Conservation (phyloP, 2,888 invertebrate species). For the Bombylius major region DNA sequence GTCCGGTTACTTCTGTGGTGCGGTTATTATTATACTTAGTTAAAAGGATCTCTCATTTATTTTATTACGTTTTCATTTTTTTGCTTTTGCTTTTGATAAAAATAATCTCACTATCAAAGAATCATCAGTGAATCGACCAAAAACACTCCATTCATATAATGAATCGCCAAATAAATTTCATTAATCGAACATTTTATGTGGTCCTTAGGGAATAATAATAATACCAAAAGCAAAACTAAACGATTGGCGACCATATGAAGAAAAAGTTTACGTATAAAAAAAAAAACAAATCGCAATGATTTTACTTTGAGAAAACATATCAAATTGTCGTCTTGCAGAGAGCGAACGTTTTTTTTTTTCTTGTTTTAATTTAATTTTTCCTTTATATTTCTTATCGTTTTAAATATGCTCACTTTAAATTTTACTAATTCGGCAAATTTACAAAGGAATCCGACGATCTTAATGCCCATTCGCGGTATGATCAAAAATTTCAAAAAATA, state of each 20-base stretch:
- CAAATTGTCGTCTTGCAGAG: neutral
- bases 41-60: no score
- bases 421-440: neutral
- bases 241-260: no score
- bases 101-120: no score
- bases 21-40: no score
- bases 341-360: no score
- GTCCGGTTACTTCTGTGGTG: neutral
- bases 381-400: neutral
- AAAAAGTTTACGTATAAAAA: neutral
- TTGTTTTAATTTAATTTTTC: no score
- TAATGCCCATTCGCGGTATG: neutral
- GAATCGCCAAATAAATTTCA: conserved; percentile 7
- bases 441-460: neutral
- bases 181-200: conserved; percentile 6
- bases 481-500: neutral
- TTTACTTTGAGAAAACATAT: neutral
- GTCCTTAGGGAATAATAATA: neutral
- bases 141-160: conserved; percentile 8
- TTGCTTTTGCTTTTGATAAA: no score
- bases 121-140: neutral
- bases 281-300: neutral
- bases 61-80: no score
- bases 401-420: neutral
- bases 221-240: neutral